A percentile compares a stretch with the other conserved stretches of the same genome.
These are phyloP conservation scores for Sterna hirundo DNA, from an alignment of 2,113 vertebrate genomes.

Conservation along the genomic window DNA sequence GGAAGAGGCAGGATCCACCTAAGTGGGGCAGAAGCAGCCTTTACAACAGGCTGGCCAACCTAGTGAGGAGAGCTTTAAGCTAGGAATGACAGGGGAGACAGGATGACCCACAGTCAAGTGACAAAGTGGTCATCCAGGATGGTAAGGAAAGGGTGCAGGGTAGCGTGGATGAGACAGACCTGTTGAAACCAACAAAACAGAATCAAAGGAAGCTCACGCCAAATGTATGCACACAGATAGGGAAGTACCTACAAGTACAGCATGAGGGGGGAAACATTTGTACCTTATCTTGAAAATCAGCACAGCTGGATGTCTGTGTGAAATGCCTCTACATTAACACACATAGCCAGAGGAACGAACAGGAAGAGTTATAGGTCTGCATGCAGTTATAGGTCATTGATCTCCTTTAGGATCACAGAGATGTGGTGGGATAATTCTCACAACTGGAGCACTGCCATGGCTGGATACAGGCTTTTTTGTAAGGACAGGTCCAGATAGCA, in stretches of 20 bases:
- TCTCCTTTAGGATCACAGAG: neutral
- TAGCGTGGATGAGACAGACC: neutral
- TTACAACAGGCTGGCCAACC: neutral
- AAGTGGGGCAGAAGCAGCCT: neutral
- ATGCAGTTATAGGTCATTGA: neutral
- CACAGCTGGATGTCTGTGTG: neutral
- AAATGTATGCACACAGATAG: neutral
- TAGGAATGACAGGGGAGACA: neutral
- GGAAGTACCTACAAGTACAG: neutral
- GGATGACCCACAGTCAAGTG: neutral
- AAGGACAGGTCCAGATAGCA: neutral
- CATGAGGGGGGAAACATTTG: neutral
- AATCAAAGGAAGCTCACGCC: neutral
- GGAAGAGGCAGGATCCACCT: neutral
- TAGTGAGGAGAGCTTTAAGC: neutral
- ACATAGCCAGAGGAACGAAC: neutral
- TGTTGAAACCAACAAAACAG: neutral
- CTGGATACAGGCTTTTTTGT: neutral
- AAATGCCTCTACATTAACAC: neutral
- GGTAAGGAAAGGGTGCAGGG: neutral
- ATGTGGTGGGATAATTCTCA: neutral
- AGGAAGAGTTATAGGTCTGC: neutral
- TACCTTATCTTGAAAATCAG: neutral
- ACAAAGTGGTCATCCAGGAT: neutral
- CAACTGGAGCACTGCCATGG: neutral